phyloP scores from a whole-genome alignment of 2,888 invertebrate species.

The Cylindroiulus punctatus region DNA sequence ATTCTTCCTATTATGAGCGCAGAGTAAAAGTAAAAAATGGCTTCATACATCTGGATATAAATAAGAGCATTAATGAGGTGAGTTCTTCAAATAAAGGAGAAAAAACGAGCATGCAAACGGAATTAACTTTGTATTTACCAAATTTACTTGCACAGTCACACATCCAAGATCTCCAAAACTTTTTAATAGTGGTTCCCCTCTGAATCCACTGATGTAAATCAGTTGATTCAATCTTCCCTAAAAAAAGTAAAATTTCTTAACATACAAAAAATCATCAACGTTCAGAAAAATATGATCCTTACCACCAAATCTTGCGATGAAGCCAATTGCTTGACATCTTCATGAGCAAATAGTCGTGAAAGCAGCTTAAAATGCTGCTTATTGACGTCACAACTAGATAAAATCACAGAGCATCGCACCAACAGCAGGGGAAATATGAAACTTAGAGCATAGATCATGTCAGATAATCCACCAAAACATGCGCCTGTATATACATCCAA shows the following conservation, averaged over 20 bases:
- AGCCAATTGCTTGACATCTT: neutral
- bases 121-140: neutral
- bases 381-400: neutral
- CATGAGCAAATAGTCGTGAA: neutral
- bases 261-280: neutral
- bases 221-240: constrained; percentile 7
- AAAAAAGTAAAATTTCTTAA: neutral
- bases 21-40: neutral
- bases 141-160: neutral
- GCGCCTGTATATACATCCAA: neutral
- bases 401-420: neutral
- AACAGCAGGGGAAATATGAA: neutral
- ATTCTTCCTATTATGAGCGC: too few species aligned
- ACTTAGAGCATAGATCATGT: neutral
- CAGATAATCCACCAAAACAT: too few species aligned
- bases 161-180: constrained; percentile 1
- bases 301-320: neutral
- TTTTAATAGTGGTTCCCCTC: neutral
- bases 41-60: neutral
- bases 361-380: neutral
- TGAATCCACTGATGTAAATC: neutral
- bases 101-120: neutral
- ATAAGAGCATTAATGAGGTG: neutral
- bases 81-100: neutral
- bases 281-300: neutral